Evolutionary conservation across 1,140 invertebrate genomes (phyloP), one percentile per base, ranked within the genome.

Genomic region (Spodoptera litura): DNA sequence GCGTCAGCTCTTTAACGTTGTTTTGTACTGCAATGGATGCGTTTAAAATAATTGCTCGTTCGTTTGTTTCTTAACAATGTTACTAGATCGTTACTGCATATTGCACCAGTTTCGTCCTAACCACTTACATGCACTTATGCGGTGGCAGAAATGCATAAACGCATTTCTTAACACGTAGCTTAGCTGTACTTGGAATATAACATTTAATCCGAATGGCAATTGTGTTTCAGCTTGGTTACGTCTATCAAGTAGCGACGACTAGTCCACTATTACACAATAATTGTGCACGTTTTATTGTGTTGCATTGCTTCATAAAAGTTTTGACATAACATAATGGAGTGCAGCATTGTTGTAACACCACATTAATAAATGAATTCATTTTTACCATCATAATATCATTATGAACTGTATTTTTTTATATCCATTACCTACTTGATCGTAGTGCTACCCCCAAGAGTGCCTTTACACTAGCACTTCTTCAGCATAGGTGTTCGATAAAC

Each of bases 21-120:
- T 90, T 87, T 83, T 82, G 80, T 75, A 58, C 79, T 83, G 78
- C 84, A 89, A 83, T 86, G 81, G 83, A 85, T 85, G 82, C 81
- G 82, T 86, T 89, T 87, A 88, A 87, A 85, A 85, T 87, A 87
- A 89, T 89, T 85, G 85, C 80, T 68, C 83, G 82, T 84, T 88
- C 66, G 20, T 64, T 61, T 59, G 51, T 66, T 76, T 62, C 38
- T 75, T 52, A 66, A 66, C 74, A 76, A 56, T 76, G 74, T 76
- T 66, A 61, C 55, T 73, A 25, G 55, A 73, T 59, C 35, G 56
- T 73, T 49, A 58, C 35, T 31, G 51, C n/a, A 55, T 20, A 12
- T 15, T 75, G 38, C 52, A 49, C 25, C 70, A 72, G 70, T 56
- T 72, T n/a, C 31, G 20, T 53, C 15, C 15, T 68, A 6, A 59